Evolutionary conservation across 2,113 vertebrate species (phyloP), one percentile per base, ranked within the genome.

Genomic region (Paradisaea rubra): DNA sequence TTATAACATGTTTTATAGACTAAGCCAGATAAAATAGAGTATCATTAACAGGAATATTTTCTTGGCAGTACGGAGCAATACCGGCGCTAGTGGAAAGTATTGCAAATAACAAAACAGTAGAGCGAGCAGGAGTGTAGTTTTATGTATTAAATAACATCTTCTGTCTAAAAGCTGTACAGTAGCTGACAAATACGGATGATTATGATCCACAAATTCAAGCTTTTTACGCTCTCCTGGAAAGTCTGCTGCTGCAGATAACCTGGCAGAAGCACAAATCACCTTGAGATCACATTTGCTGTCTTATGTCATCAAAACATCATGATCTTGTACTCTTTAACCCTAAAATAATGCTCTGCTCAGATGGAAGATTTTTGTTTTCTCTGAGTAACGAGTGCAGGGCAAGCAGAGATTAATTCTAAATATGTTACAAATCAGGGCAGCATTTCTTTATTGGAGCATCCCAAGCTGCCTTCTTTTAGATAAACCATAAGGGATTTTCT

Each of bases 11-110:
- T 31, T 84, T 90, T 22, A 16, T 88, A 57, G 60, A 81, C 80
- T 17, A 78, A 72, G 72, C 68, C 93, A 95, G 71, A 83, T 85
- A 88, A 94, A 95, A 91, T 22, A 91, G 76, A 70, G n/a, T 69
- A 77, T 44, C 78, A 76, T 79, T 92, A 89, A 91, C 20, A 68
- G 68, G 85, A 83, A 35, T 93, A 86, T 94, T 94, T 93, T 70
- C 79, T 69, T 81, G 72, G 79, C 90, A 78, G 44, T 41, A 80
- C 31, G 81, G 53, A 89, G 87, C n/a, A 41, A 52, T 81, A 78
- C 27, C 0, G 6, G 81, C 93, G 74, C 79, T 89, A 94, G 85
- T 47, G 78, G 79, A 88, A 88, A 78, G 69, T 71, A 88, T 5
- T 86, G 54, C 68, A 95, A 89, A 42, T 81, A 92, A 64, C 49